A percentile compares a stretch with the other conserved stretches of the same genome.
These are phyloP conservation scores for Diaphora mendica DNA, from an alignment of 2,888 invertebrate genomes.

Conservation along the genomic window DNA sequence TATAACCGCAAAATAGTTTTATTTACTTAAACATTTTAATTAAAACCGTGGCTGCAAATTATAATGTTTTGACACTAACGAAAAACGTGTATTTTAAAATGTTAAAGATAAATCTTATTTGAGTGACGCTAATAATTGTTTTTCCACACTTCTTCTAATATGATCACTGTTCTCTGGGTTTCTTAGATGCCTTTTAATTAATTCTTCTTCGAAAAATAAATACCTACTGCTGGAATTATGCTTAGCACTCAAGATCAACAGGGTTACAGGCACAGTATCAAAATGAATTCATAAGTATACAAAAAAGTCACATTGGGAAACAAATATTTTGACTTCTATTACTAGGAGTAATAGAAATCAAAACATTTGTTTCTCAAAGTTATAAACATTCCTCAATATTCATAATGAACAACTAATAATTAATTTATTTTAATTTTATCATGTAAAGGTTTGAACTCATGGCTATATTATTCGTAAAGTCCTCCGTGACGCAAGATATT, in stretches of 20 bases:
- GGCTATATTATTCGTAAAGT: too few relatives aligned
- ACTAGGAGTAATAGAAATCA: too few relatives aligned
- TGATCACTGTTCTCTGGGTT: background rate
- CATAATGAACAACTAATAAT: background rate
- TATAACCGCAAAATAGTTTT: slow-evolving; percentile 28
- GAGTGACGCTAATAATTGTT: background rate
- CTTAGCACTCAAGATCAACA: too few relatives aligned
- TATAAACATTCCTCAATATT: background rate
- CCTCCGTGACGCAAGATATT: too few relatives aligned
- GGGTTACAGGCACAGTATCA: too few relatives aligned
- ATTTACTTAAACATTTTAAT: slow-evolving; percentile 21
- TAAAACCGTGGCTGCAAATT: slow-evolving; percentile 33
- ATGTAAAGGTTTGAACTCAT: background rate
- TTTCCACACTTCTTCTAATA: background rate
- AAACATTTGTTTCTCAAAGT: too few relatives aligned
- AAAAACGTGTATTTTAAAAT: background rate
- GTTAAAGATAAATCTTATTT: background rate
- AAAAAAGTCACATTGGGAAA: background rate
- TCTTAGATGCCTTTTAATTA: background rate
- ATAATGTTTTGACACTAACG: background rate
- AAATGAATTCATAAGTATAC: too few relatives aligned
- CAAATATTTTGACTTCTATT: background rate
- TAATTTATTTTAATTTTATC: too few relatives aligned
- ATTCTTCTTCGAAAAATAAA: background rate
- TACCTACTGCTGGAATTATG: background rate